Percentiles rank a stretch among this genome's conserved stretches.
phyloP scores from a whole-genome alignment of 2,888 invertebrate genomes.

The Xestia xanthographa region DNA sequence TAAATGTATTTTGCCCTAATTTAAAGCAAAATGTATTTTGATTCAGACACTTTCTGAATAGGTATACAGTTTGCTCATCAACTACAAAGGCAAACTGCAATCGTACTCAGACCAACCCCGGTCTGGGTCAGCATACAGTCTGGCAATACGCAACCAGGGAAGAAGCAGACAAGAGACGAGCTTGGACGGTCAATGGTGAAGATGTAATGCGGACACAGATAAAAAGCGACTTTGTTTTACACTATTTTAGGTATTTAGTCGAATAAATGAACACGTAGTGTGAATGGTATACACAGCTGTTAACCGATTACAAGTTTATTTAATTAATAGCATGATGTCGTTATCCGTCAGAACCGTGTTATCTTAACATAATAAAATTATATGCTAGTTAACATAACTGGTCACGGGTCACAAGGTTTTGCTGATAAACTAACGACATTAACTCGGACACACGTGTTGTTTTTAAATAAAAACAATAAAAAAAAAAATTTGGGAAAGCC shows the following conservation, averaged over 20 bases:
- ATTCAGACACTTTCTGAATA: too few relatives aligned
- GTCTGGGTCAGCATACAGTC: too few relatives aligned
- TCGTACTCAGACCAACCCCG: too few relatives aligned
- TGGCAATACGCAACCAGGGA: too few relatives aligned
- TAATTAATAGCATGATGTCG: background rate
- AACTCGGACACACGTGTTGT: background rate
- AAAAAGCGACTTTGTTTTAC: background rate
- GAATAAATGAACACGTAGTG: background rate
- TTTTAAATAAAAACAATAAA: background rate
- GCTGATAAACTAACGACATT: background rate
- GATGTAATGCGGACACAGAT: background rate
- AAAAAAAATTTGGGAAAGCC: too few relatives aligned
- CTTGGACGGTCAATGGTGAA: background rate
- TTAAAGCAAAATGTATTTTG: too few relatives aligned
- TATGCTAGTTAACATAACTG: background rate
- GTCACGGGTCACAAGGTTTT: constrained; percentile 6
- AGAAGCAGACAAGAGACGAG: too few relatives aligned
- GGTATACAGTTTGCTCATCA: too few relatives aligned
- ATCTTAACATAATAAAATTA: background rate
- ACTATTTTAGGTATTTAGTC: background rate
- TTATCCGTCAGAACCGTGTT: background rate
- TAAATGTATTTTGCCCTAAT: too few relatives aligned
- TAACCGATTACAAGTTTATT: background rate
- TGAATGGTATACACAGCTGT: background rate
- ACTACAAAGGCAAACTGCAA: too few relatives aligned